Evolutionary conservation across 1,140 invertebrate species (phyloP).

Genomic region (Oncopodura yosiiana): DNA sequence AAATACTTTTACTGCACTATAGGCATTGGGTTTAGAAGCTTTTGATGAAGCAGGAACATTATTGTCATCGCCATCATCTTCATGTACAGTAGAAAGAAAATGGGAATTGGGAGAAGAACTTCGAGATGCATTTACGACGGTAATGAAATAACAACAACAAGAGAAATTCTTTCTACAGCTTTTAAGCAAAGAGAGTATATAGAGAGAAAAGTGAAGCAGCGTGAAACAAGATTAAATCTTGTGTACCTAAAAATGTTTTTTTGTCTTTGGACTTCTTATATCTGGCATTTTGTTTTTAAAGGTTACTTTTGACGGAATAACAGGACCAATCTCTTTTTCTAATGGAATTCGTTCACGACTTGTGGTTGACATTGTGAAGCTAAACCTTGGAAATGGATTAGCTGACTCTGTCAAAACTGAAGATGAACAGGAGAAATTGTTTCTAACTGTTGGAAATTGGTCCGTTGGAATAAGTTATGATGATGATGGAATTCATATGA

Average conservation of each 20-base stretch:
- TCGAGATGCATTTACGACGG: constrained; percentile 28
- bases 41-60: constrained; percentile 27
- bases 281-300: not conserved
- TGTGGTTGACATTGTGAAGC: constrained; percentile 29
- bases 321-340: constrained; percentile 31
- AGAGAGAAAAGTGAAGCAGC: no score
- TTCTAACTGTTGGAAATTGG: constrained; percentile 32
- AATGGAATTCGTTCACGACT: constrained; percentile 26
- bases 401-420: constrained; percentile 7
- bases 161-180: no score
- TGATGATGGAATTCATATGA: constrained; percentile 25
- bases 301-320: constrained; percentile 32
- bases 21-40: constrained; percentile 30
- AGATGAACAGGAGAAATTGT: constrained; percentile 6
- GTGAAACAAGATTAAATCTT: no score
- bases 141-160: no score
- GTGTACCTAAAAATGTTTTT: no score
- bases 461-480: constrained; percentile 26
- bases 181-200: no score
- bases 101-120: constrained; percentile 35
- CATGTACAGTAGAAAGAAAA: constrained; percentile 25
- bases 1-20: no score
- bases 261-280: no score
- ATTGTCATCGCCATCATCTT: constrained; percentile 23
- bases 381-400: no score